Conservation (phyloP, 1,140 invertebrate genomes). For the Drosophila nikananu region DNA sequence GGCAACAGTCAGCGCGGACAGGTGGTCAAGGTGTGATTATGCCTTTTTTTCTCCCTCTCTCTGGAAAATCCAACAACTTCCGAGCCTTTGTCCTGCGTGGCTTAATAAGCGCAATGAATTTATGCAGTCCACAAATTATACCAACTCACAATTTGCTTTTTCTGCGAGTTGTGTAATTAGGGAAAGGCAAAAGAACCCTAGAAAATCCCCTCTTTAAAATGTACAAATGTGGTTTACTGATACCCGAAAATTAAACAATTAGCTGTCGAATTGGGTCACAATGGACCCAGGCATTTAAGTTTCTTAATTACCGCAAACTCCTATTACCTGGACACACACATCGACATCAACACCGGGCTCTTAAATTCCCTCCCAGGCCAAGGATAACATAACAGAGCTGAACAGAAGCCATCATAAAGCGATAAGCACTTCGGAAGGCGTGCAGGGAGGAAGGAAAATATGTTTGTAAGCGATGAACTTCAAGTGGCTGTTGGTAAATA, state of each 20-base stretch:
- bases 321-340: conserved; percentile 17
- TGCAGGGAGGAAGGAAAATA: conserved; percentile 48
- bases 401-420: conserved; percentile 48
- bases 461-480: conserved; percentile 66
- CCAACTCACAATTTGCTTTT: conserved; percentile 9
- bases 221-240: not conserved
- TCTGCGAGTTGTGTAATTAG: conserved; percentile 42
- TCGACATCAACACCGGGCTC: not conserved
- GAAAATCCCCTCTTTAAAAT: conserved; percentile 12
- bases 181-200: not conserved
- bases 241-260: conserved; percentile 22
- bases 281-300: conserved; percentile 12
- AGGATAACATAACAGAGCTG: conserved; percentile 33
- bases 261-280: not conserved
- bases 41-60: conserved; percentile 7
- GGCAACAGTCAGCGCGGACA: conserved; percentile 50
- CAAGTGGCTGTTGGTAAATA: conserved; percentile 72
- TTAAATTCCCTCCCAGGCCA: conserved; percentile 24
- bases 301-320: conserved; percentile 32
- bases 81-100: conserved; percentile 60
- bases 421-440: conserved; percentile 60
- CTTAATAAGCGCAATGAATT: conserved; percentile 74
- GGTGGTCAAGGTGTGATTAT: conserved; percentile 72
- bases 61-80: conserved; percentile 11
- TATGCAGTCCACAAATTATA: conserved; percentile 59